Evolutionary conservation across 1,140 invertebrate species (phyloP), one percentile per base, ranked within the genome.

Genomic region (Polypedilum vanderplanki): DNA sequence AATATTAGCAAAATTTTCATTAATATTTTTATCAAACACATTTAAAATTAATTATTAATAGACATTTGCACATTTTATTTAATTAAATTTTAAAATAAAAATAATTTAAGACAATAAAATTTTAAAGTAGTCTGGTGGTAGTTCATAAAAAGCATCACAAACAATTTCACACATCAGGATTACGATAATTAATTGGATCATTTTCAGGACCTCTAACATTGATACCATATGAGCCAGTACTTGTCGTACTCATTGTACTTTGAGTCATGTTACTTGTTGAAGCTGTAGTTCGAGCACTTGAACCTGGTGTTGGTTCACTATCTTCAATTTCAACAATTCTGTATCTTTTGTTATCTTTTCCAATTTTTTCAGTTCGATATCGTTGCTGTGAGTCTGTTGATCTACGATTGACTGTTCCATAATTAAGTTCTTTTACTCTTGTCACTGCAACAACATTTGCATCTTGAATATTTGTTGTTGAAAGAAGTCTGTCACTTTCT

Each of bases 181-280:
- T 70, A 18, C 65, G 65, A 64, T 65, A 75, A 33, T 65, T 76
- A 12, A 74, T 74, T n/a, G 57, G 46, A 18, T 76, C 76, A 18
- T 75, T 75, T 73, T 75, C 74, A 7, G 75, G 24, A 40, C 76
- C 76, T 5, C 33, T 12, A 10, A 76, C 76, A 76, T 76, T 73
- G 8, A 76, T 76, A 3, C 74, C 74, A 22, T 20, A 70, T 9
- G 15, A 18, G 86, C 87, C 87, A 7, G 65, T 20, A 18, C 65
- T 70, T 7, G 65, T 20, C 1, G 65, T 70, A 22, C 65, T 70
- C 17, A 22, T 70, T 10, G 17, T 70, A 70, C 65, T 70, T 12
- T 70, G 65, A 18, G 65, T 70, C 65, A 70, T 70, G 65, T 70
- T 57, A 12, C 46, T 57, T 15, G 46, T 78, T 76, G 77, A 78